Evolutionary conservation across 2,113 vertebrate genomes (phyloP).

Genomic region (Carollia perspicillata): DNA sequence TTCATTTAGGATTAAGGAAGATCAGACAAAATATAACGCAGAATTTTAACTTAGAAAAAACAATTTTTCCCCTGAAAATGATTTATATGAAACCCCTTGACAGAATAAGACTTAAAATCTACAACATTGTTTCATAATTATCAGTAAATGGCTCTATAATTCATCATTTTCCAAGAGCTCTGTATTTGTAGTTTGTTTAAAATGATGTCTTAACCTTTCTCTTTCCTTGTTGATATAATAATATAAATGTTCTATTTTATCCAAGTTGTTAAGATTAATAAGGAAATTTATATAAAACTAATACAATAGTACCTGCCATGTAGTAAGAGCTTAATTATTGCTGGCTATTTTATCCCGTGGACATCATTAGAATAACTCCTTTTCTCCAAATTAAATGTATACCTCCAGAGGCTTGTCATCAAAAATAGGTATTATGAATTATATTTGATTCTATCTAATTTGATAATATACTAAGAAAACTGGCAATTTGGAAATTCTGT

Average conservation of each 20-base stretch:
- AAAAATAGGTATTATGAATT: not conserved
- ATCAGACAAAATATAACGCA: not conserved
- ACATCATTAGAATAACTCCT: not conserved
- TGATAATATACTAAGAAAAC: not conserved
- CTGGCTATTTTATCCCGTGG: not conserved
- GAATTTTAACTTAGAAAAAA: constrained; percentile 5
- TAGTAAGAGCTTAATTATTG: not conserved
- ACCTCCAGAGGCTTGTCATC: not conserved
- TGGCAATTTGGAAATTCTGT: constrained; percentile 12
- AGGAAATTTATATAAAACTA: not conserved
- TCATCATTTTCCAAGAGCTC: constrained; percentile 21
- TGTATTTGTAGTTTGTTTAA: constrained; percentile 32
- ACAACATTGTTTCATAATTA: constrained; percentile 20
- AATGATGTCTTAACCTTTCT: constrained; percentile 35
- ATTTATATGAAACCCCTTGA: not conserved
- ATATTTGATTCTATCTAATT: not conserved
- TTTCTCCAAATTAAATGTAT: not conserved
- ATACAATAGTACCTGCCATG: not conserved
- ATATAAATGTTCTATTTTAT: not conserved
- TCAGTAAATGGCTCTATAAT: constrained; percentile 5
- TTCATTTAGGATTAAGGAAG: not conserved
- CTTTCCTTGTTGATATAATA: not conserved
- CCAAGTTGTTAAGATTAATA: not conserved
- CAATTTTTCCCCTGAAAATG: not conserved
- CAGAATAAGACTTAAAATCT: constrained; percentile 22